Conservation (phyloP, 2,113 vertebrate genomes). For the Athene noctua region DNA sequence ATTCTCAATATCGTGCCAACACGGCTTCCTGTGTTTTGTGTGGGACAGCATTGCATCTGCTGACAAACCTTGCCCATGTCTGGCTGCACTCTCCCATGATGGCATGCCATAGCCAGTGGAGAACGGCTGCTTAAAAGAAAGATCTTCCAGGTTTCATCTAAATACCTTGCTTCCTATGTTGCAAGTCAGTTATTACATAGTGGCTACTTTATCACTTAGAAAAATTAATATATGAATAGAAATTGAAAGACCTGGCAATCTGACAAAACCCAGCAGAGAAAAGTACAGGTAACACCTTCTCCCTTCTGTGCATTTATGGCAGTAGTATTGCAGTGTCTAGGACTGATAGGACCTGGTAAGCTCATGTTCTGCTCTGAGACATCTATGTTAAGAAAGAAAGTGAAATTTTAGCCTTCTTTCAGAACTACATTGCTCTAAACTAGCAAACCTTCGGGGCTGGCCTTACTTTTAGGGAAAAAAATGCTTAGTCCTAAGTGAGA, state of each 20-base stretch:
- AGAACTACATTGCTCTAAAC: background rate
- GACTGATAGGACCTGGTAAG: background rate
- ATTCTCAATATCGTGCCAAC: accelerated
- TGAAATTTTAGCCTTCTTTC: background rate
- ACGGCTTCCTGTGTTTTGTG: background rate
- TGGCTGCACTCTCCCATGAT: accelerated
- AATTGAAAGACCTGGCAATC: background rate
- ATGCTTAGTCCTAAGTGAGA: background rate
- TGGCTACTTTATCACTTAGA: background rate
- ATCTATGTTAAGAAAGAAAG: background rate
- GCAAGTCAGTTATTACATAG: background rate
- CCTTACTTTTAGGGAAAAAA: background rate
- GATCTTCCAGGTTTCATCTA: background rate
- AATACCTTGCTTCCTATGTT: background rate
- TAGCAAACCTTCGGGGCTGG: background rate
- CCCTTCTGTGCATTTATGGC: background rate
- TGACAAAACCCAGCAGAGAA: background rate
- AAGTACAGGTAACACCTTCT: background rate
- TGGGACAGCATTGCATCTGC: accelerated
- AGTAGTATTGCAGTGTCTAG: background rate
- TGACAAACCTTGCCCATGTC: background rate
- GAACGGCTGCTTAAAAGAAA: background rate
- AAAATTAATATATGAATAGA: background rate
- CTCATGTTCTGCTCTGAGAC: background rate
- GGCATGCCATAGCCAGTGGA: accelerated